phyloP scores from a whole-genome alignment of 1,140 invertebrate genomes.

The Eupristina koningsbergeri region DNA sequence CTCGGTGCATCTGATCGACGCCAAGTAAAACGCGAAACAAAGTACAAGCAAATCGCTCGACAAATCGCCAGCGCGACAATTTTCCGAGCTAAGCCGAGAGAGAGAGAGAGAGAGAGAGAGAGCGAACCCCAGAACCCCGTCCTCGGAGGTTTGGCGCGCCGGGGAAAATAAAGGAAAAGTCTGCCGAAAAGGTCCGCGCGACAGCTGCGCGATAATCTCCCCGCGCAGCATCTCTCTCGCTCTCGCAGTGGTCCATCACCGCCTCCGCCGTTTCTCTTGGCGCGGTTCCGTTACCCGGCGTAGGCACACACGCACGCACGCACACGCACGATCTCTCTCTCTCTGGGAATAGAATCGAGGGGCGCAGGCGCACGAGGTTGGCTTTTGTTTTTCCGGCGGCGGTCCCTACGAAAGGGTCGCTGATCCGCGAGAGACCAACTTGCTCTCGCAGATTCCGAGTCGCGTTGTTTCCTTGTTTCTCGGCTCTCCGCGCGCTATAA shows the following conservation, averaged over 20 bases:
- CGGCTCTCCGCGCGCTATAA: conserved; percentile 1
- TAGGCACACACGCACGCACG: conserved; percentile 5
- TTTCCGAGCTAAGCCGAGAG: no score
- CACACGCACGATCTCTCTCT: background rate
- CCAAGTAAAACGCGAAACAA: background rate
- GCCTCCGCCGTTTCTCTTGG: conserved; percentile 11
- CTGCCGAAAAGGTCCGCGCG: no score
- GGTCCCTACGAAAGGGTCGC: conserved; percentile 33
- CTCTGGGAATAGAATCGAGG: conserved; percentile 37
- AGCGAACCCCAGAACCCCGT: no score
- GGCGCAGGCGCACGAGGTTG: background rate
- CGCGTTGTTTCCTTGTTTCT: background rate
- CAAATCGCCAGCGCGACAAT: no score
- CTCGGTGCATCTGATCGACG: background rate
- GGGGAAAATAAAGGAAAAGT: no score
- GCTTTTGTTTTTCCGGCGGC: conserved; percentile 37
- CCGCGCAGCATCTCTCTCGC: background rate
- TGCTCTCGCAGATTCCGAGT: no score
- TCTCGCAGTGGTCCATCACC: background rate
- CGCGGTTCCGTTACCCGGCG: conserved; percentile 32
- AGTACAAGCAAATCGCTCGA: background rate
- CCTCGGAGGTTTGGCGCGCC: no score
- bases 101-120: no score
- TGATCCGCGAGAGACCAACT: conserved; percentile 1
- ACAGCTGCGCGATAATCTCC: background rate